phyloP scores from a whole-genome alignment of 2,113 vertebrate species.

The Hippocampus zosterae region DNA sequence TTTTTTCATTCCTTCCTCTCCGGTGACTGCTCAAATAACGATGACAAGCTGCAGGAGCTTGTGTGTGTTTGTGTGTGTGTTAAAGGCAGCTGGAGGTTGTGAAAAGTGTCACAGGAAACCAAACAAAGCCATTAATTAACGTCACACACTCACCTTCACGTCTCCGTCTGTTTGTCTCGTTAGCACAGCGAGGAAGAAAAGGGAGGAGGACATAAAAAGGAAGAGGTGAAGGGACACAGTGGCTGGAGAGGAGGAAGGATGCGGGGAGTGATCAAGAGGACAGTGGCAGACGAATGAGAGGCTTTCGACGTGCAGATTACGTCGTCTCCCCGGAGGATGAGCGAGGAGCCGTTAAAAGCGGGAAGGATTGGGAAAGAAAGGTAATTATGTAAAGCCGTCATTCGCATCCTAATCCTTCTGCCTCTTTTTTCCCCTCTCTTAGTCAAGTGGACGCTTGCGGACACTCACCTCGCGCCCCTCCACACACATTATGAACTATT shows the following conservation, averaged over 20 bases:
- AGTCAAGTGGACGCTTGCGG: constrained; percentile 11
- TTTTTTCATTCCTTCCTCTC: constrained; percentile 19
- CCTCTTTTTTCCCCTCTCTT: constrained; percentile 3
- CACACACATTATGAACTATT: constrained; percentile 38
- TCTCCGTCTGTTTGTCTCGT: constrained; percentile 10
- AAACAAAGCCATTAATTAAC: constrained; percentile 57
- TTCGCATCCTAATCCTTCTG: constrained; percentile 22
- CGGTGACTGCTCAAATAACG: constrained; percentile 25
- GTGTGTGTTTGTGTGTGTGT: constrained; percentile 18
- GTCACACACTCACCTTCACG: constrained; percentile 13
- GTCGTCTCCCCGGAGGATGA: constrained; percentile 29
- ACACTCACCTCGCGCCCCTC: constrained; percentile 26
- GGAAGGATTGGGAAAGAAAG: constrained; percentile 34
- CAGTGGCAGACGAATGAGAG: constrained; percentile 30
- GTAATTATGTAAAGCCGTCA: constrained; percentile 45
- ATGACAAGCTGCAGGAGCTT: constrained; percentile 15
- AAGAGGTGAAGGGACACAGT: constrained; percentile 30
- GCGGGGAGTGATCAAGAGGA: background rate
- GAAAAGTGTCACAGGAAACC: constrained; percentile 48
- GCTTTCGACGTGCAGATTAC: constrained; percentile 35
- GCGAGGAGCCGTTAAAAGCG: constrained; percentile 31
- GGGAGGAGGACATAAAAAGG: constrained; percentile 16
- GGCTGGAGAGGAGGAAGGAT: constrained; percentile 12
- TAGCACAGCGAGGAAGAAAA: constrained; percentile 11
- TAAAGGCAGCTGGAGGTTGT: constrained; percentile 36